Evolutionary conservation across 2,888 invertebrate genomes (phyloP), one percentile per base, ranked within the genome.

Genomic region (Beris morrisii): DNA sequence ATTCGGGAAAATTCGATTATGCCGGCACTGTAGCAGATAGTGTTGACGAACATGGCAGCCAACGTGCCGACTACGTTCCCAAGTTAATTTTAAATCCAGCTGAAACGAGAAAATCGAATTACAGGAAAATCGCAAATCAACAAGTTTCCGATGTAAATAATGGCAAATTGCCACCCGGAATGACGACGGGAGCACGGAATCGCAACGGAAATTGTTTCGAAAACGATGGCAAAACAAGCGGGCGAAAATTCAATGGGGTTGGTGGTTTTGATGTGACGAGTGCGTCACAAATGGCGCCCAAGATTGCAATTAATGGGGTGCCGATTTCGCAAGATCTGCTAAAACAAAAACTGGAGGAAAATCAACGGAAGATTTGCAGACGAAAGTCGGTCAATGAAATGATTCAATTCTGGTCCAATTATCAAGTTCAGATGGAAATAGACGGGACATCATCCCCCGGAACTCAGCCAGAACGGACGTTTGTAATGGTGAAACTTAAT

Each of bases 321-420:
- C 13, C 50, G 32, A 15, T 61, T 43, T 38, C 50, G n/a, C 12
- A 50, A 50, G 61, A 61, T 50, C 9, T 50, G 15, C 15, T 61
- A 52, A 50, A 52, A 15, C 22, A 50, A 38, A 50, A 52, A 52
- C 9, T 61, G 22, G 61, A 50, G 3, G 50, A 61, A 38, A 61
- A 50, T 22, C 50, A 31, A 32, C 38, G 48, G 48, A 53, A 53
- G 45, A 53, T 5, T 31, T 64, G 64, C 22, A 52, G 48, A 32
- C 65, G 65, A 31, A 69, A 69, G 46, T 61, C 69, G 15, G 69
- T 69, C 12, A 67, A 52, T 52, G 69, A 69, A 65, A 67, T 69
- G 69, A 61, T 69, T 46, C 56, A 69, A 43, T 69, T 65, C 32
- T 69, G 69, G 69, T 54, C 67, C 22, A 46, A 59, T 50, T 59